phyloP scores from a whole-genome alignment of 2,113 vertebrate genomes.

The cattle (Bos taurus) region ARS-UCD2.0 NC_037341.1:17306001-17306500 shows the following conservation, averaged over 20 bases:
- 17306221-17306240: background rate
- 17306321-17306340: background rate
- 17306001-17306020: background rate
- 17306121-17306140: background rate
- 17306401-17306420: background rate
- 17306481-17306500: background rate
- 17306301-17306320: background rate
- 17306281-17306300: background rate
- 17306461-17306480: background rate
- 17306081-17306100: background rate
- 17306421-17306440: background rate
- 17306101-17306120: background rate
- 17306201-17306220: background rate
- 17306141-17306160: background rate
- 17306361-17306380: background rate
- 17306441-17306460: background rate
- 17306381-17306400: background rate
- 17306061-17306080: background rate
- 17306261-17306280: background rate
- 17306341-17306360: background rate
- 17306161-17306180: background rate
- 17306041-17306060: background rate
- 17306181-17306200: background rate
- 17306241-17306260: background rate
- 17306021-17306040: background rate